Evolutionary conservation across 2,113 vertebrate species (phyloP), one percentile per base, ranked within the genome.

Genomic region (Ranitomeya imitator): DNA sequence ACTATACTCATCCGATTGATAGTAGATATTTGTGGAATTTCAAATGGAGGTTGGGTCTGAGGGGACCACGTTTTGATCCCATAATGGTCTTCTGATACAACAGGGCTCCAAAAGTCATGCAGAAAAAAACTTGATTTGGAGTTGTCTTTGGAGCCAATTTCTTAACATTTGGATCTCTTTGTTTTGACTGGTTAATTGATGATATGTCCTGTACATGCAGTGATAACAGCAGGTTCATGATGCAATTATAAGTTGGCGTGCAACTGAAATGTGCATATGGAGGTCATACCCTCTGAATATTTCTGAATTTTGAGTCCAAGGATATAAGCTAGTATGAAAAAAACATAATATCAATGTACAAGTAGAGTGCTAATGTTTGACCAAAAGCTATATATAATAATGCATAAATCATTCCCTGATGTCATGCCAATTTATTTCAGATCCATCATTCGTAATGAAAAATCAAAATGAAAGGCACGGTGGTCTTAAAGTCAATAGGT

Each of bases 401-500:
- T 51, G 2, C 45, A 76, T 21, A 52, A 19, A 76, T 52, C 45
- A 51, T 11, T 52, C 73, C 45, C 18, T 76, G 45, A 76, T 76
- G 73, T 76, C 52, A 52, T 76, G 52, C 73, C 37, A 76, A 78
- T 65, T 87, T 18, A 87, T 87, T 87, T 73, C 59, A 87, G 80
- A 87, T 87, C 85, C 23, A 57, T 69, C 60, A 19, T n/a, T 79
- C 13, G 55, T 65, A 37, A n/a, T 21, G 78, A 71, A 31, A 80
- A 87, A 59, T 7, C 51, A 73, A 57, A 19, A 81, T 59, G 63
- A 71, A 87, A 87, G 51, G 18, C 86, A 71, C 16, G 77, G 78
- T 80, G 78, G 78, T 87, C 86, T 31, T 60, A 23, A 79, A 86
- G 61, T 86, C 85, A 86, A 80, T 79, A 86, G 85, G 63, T 86